A percentile compares a stretch with the other conserved stretches of the same genome.
Evolutionary conservation across 2,888 invertebrate species (phyloP).

Genomic region (Trypoxylon attenuatum): DNA sequence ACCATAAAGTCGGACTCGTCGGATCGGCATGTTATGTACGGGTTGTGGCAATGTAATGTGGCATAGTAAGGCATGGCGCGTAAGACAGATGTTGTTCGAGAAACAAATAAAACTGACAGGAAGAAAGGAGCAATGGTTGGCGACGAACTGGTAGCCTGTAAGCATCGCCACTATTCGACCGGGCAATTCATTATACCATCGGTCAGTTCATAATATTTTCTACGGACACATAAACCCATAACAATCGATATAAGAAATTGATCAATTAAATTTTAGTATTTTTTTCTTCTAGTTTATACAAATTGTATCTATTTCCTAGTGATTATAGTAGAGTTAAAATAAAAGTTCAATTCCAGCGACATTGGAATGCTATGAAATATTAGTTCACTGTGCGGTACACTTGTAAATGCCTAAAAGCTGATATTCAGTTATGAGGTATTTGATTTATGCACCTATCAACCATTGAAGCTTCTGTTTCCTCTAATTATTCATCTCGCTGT

Average conservation of each 20-base stretch:
- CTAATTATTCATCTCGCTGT: not conserved
- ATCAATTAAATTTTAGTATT: not conserved
- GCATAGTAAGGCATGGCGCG: conserved; percentile 47
- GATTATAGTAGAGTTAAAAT: too few species aligned
- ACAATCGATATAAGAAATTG: not conserved
- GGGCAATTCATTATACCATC: conserved; percentile 31
- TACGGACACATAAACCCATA: not conserved
- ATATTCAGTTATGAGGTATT: too few species aligned
- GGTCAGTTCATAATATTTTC: conserved; percentile 25
- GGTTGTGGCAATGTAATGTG: conserved; percentile 47
- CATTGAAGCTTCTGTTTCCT: too few species aligned
- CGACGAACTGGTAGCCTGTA: conserved; percentile 39
- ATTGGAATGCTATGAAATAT: too few species aligned
- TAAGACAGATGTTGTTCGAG: conserved; percentile 62
- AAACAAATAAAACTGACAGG: conserved; percentile 49
- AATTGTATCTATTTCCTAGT: too few species aligned
- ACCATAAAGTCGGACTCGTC: conserved; percentile 58
- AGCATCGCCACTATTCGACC: conserved; percentile 29
- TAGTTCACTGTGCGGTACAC: too few species aligned
- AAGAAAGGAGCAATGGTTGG: conserved; percentile 21
- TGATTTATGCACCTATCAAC: too few species aligned
- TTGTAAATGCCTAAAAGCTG: too few species aligned
- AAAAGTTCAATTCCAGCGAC: too few species aligned
- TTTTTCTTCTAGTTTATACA: too few species aligned
- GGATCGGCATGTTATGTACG: conserved; percentile 47